A percentile compares a stretch with the other conserved stretches of the same genome.
These are phyloP conservation scores for Eufriesea mexicana DNA, from an alignment of 1,140 invertebrate species.

Conservation along the genomic window DNA sequence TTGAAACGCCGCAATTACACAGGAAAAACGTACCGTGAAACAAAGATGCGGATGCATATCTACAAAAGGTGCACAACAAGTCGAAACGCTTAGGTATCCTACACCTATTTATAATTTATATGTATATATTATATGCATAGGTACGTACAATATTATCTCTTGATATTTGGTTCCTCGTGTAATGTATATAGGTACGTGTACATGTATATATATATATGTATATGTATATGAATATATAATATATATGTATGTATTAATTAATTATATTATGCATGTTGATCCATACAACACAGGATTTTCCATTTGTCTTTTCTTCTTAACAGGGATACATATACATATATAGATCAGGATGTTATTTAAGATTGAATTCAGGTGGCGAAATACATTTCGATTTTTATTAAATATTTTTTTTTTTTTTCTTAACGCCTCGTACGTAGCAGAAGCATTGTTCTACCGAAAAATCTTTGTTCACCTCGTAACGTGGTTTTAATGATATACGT, in stretches of 20 bases:
- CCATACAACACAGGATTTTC: constrained; percentile 8
- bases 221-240: constrained; percentile 22
- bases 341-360: background rate
- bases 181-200: constrained; percentile 33
- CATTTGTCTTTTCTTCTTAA: background rate
- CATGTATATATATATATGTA: constrained; percentile 29
- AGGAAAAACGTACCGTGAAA: constrained; percentile 1
- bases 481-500: background rate
- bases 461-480: background rate
- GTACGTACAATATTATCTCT: constrained; percentile 43
- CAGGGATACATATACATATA: constrained; percentile 4
- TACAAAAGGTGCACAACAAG: constrained; percentile 28
- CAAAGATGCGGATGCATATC: constrained; percentile 6
- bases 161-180: constrained; percentile 60
- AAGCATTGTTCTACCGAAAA: constrained; percentile 16
- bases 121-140: constrained; percentile 26
- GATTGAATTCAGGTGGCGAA: background rate
- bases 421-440: too few relatives aligned
- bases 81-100: constrained; percentile 33
- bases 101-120: constrained; percentile 36
- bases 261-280: constrained; percentile 42
- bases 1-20: background rate
- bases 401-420: background rate
- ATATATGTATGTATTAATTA: constrained; percentile 39
- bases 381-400: background rate